phyloP scores from a whole-genome alignment of 1,140 invertebrate genomes.

The Heliconius eleuchia region DNA sequence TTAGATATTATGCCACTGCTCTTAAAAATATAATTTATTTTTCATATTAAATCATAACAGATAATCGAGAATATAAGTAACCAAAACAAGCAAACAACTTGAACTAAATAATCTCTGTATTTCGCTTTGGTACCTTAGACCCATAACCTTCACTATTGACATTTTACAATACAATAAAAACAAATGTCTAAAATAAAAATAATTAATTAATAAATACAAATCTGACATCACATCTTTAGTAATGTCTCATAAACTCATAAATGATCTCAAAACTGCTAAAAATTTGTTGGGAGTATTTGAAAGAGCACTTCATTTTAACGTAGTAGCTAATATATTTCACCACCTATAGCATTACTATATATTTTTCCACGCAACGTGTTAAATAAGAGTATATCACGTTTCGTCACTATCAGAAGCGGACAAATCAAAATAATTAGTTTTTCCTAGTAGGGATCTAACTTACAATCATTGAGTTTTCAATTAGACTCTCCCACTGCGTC shows the following conservation, averaged over 20 bases:
- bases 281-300: neutral
- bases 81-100: no score
- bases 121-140: no score
- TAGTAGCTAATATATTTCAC: neutral
- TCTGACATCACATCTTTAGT: neutral
- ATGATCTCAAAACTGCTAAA: neutral
- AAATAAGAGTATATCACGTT: neutral
- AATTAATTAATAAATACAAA: neutral
- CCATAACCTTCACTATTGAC: neutral
- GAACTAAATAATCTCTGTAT: no score
- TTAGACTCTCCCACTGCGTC: no score
- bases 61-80: no score
- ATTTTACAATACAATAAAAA: constrained; percentile 9
- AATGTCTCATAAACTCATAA: neutral
- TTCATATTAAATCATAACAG: no score
- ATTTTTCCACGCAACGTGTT: neutral
- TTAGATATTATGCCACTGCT: no score
- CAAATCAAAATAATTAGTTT: no score
- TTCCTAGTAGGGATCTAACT: no score
- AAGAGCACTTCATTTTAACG: neutral
- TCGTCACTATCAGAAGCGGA: no score
- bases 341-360: neutral
- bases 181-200: neutral
- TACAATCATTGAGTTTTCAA: no score
- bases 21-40: no score